Evolutionary conservation across 2,888 invertebrate species (phyloP).

Genomic region (Piscicola geometra): DNA sequence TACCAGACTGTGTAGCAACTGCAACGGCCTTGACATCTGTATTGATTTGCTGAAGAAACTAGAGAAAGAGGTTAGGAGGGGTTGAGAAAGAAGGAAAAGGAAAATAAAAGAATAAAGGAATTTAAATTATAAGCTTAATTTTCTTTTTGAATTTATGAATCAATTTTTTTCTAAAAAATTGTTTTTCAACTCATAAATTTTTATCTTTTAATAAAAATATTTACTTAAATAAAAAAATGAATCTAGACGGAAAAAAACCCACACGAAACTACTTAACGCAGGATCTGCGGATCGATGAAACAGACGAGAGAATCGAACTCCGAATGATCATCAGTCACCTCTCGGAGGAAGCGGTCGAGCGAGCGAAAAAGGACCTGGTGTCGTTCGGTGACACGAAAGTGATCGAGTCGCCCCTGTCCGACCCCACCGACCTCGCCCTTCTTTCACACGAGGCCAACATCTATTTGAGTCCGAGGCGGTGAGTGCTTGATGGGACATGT

Average conservation of each 20-base stretch:
- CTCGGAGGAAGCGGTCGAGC: neutral
- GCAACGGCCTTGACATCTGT: slow-evolving; percentile 43
- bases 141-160: no score
- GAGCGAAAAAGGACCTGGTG: neutral
- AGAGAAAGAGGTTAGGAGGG: slow-evolving; percentile 25
- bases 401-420: neutral
- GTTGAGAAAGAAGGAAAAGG: no score
- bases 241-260: neutral
- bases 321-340: slow-evolving; percentile 24
- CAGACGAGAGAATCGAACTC: neutral
- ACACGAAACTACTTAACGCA: neutral
- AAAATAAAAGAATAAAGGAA: no score
- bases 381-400: slow-evolving; percentile 17
- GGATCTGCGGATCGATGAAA: slow-evolving; percentile 1
- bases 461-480: slow-evolving; percentile 1
- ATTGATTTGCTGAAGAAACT: slow-evolving; percentile 40
- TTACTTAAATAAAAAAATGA: neutral
- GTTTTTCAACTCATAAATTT: no score
- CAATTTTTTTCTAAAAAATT: no score
- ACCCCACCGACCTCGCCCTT: neutral
- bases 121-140: no score
- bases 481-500: neutral
- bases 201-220: no score
- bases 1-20: slow-evolving; percentile 4
- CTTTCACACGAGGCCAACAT: slow-evolving; percentile 18